Conservation (phyloP, 2,888 invertebrate species). For the Brachypterus glaber region DNA sequence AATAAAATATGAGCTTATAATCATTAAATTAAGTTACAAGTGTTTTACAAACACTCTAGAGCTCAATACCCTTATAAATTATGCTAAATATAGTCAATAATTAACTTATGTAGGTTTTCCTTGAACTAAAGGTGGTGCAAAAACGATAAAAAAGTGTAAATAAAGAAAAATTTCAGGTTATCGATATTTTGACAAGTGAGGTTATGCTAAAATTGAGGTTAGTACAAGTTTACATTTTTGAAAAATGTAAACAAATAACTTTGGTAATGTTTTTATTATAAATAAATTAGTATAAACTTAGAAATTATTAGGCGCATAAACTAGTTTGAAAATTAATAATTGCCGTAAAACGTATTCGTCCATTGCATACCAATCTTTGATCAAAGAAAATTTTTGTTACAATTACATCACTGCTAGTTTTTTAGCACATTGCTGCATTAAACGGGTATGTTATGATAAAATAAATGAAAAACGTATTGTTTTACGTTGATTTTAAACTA, state of each 20-base stretch:
- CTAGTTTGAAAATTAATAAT: constrained; percentile 15
- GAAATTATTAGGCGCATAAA: constrained; percentile 12
- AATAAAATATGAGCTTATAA: no score
- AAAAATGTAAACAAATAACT: constrained; percentile 39
- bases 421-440: not conserved
- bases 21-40: no score
- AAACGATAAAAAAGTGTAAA: not conserved
- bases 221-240: constrained; percentile 34
- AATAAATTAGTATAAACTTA: no score
- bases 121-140: no score
- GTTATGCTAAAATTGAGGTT: constrained; percentile 42
- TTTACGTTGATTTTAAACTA: constrained; percentile 8
- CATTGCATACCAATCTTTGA: constrained; percentile 28
- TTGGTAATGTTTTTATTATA: no score
- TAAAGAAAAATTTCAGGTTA: constrained; percentile 29
- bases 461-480: constrained; percentile 4
- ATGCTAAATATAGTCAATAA: no score
- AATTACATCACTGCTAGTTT: constrained; percentile 6
- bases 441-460: no score
- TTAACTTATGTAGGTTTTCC: no score
- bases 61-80: no score
- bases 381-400: constrained; percentile 12
- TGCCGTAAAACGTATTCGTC: constrained; percentile 31
- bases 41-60: no score
- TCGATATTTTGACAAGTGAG: constrained; percentile 40